A percentile compares a stretch with the other conserved stretches of the same genome.
phyloP scores from a whole-genome alignment of 2,113 vertebrate genomes.

The Tachysurus fulvidraco region DNA sequence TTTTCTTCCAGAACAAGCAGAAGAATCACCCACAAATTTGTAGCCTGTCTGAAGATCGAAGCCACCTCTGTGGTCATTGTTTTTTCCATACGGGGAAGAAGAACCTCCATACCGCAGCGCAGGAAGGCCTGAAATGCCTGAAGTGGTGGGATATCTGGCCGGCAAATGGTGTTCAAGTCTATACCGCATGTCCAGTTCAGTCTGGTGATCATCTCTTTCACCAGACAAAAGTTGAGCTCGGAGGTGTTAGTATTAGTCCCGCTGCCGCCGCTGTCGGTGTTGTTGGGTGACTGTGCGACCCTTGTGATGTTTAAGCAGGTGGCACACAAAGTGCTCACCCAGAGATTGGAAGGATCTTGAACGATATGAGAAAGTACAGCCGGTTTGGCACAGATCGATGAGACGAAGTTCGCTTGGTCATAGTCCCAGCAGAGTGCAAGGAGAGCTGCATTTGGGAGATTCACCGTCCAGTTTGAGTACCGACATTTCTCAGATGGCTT shows the following conservation, averaged over 20 bases:
- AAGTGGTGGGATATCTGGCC: constrained; percentile 56
- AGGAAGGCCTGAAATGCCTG: constrained; percentile 62
- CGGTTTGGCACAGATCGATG: constrained; percentile 63
- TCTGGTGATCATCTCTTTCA: constrained; percentile 59
- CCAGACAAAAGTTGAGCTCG: constrained; percentile 56
- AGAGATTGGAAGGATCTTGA: constrained; percentile 65
- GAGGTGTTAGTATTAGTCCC: constrained; percentile 13
- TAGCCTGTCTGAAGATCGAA: constrained; percentile 59
- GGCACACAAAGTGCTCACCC: constrained; percentile 70
- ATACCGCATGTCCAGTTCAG: constrained; percentile 74
- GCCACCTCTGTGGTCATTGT: constrained; percentile 58
- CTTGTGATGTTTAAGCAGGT: constrained; percentile 52
- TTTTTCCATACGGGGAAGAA: constrained; percentile 58
- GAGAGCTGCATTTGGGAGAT: constrained; percentile 61
- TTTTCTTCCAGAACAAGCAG: constrained; percentile 73
- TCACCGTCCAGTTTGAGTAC: constrained; percentile 70
- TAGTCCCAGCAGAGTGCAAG: constrained; percentile 76
- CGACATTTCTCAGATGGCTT: constrained; percentile 63
- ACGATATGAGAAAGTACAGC: constrained; percentile 60
- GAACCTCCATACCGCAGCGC: constrained; percentile 69
- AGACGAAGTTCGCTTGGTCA: constrained; percentile 70
- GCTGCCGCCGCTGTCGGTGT: neutral
- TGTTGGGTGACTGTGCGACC: constrained; percentile 17
- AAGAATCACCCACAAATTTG: constrained; percentile 66
- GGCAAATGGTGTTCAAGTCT: constrained; percentile 66